These are phyloP conservation scores for Drosophila auraria DNA, from an alignment of 1,140 invertebrate genomes.

Conservation along the genomic window DNA sequence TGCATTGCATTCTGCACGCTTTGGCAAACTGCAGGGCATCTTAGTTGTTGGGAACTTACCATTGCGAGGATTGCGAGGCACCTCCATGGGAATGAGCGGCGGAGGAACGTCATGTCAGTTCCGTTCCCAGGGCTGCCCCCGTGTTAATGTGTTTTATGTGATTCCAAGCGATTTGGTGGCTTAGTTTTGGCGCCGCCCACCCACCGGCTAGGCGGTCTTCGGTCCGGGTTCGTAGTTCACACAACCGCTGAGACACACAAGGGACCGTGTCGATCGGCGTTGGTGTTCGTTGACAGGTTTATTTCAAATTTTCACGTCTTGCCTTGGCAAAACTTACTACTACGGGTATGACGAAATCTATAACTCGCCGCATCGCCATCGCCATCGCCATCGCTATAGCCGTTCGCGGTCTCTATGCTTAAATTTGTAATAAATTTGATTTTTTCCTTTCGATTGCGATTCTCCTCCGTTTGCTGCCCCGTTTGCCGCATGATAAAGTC, in stretches of 20 bases:
- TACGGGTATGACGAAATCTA: slow-evolving; percentile 79
- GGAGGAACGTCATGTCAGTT: slow-evolving; percentile 40
- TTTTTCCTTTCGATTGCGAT: slow-evolving; percentile 83
- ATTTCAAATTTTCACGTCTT: slow-evolving; percentile 74
- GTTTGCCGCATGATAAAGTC: slow-evolving; percentile 75
- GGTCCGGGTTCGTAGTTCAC: slow-evolving; percentile 79
- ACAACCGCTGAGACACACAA: slow-evolving; percentile 25
- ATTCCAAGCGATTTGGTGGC: slow-evolving; percentile 69
- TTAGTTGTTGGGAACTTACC: slow-evolving; percentile 30
- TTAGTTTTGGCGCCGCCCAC: slow-evolving; percentile 81
- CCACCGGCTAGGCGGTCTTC: slow-evolving; percentile 63
- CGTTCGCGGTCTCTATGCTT: slow-evolving; percentile 74
- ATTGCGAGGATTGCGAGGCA: slow-evolving; percentile 39
- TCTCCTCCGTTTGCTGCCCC: slow-evolving; percentile 48
- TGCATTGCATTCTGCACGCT: slow-evolving; percentile 62
- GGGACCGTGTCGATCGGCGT: slow-evolving; percentile 51
- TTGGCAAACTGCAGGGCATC: slow-evolving; percentile 69
- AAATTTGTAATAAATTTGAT: slow-evolving; percentile 84
- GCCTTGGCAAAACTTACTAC: slow-evolving; percentile 20
- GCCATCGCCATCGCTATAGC: slow-evolving; percentile 37
- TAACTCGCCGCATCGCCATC: slow-evolving; percentile 80
- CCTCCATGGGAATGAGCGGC: slow-evolving; percentile 50
- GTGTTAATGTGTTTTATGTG: slow-evolving; percentile 83
- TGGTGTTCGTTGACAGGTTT: slow-evolving; percentile 83
- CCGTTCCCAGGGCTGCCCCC: slow-evolving; percentile 67